Percentiles rank a stretch among this genome's conserved stretches.
phyloP scores from a whole-genome alignment of 2,797 vertebrate genomes.

The Mormyrus proboscirostris region DNA sequence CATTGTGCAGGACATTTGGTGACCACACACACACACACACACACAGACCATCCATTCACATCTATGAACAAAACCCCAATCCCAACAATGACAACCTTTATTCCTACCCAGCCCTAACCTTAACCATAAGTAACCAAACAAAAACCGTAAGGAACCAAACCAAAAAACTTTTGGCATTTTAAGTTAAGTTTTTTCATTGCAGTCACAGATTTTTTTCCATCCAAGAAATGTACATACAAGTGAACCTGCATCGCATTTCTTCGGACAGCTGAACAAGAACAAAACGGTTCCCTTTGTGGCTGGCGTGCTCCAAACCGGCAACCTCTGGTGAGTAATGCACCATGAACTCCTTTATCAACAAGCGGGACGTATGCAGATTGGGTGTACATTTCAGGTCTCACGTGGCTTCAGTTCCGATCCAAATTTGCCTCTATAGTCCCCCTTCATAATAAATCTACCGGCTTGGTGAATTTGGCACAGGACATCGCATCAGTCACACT shows the following conservation, averaged over 20 bases:
- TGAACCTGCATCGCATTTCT: neutral
- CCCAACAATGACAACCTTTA: neutral
- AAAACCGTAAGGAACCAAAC: neutral
- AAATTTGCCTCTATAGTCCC: neutral
- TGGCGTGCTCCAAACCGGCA: neutral
- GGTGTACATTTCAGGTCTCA: neutral
- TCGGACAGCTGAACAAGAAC: neutral
- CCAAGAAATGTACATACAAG: neutral
- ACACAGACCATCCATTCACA: neutral
- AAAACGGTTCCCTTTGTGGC: neutral
- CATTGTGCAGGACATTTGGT: neutral
- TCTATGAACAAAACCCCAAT: neutral
- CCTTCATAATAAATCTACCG: neutral
- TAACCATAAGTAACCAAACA: neutral
- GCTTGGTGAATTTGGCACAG: neutral
- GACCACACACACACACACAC: neutral
- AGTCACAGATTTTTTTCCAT: neutral
- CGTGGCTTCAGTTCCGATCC: neutral
- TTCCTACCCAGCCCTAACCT: neutral
- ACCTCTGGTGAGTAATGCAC: neutral
- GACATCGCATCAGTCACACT: slow-evolving; percentile 3
- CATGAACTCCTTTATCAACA: neutral
- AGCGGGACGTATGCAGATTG: neutral
- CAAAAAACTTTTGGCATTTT: neutral
- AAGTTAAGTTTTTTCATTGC: neutral